These are phyloP conservation scores for Aspidoscelis tigris DNA, from an alignment of 2,113 vertebrate genomes.

Conservation along the genomic window DNA sequence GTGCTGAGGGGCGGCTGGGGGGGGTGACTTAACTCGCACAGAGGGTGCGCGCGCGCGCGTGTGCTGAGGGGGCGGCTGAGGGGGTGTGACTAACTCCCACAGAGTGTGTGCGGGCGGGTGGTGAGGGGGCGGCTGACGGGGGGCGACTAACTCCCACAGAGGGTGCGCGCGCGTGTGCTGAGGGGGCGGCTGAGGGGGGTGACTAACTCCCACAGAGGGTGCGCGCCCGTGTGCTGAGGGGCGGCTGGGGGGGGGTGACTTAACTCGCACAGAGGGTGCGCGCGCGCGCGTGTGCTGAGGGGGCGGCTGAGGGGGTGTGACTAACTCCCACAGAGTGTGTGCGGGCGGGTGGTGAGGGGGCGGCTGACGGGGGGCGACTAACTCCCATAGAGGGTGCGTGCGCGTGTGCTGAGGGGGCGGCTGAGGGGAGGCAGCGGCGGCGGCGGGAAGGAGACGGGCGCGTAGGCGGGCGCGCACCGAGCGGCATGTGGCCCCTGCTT, in stretches of 20 bases:
- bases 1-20: not conserved
- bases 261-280: too few species aligned
- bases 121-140: not conserved
- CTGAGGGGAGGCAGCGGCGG: too few species aligned
- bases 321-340: too few species aligned
- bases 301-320: not conserved
- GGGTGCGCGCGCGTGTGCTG: not conserved
- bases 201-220: too few species aligned
- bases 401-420: too few species aligned
- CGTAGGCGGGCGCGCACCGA: not conserved
- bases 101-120: slow-evolving; percentile 27
- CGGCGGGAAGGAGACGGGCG: not conserved
- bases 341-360: not conserved
- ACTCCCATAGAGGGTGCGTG: too few species aligned
- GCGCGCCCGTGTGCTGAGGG: not conserved
- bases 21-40: too few species aligned
- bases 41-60: not conserved
- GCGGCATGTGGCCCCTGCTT: slow-evolving; percentile 69
- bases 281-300: not conserved
- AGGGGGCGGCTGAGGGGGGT: not conserved
- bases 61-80: not conserved
- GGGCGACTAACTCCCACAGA: too few species aligned
- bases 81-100: not conserved
- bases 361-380: not conserved
- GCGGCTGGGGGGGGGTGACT: not conserved